phyloP scores from a whole-genome alignment of 2,113 vertebrate genomes.

The Sprattus sprattus region DNA sequence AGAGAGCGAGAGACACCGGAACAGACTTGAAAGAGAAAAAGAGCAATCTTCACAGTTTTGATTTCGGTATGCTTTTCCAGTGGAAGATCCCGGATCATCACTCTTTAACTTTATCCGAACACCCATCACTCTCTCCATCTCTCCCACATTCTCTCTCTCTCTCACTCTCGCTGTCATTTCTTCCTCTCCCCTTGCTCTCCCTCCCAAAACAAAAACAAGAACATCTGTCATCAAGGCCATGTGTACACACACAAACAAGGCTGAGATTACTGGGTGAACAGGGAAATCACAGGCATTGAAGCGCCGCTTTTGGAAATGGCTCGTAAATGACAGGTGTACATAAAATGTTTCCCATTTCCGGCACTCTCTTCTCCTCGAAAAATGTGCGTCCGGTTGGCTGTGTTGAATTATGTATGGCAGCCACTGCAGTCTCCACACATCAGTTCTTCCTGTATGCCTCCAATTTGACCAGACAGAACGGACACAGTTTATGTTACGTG shows the following conservation, averaged over 20 bases:
- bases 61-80: background rate
- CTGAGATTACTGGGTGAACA: background rate
- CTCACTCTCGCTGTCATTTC: background rate
- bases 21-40: constrained; percentile 3
- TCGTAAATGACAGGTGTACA: constrained; percentile 10
- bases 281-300: background rate
- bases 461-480: background rate
- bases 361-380: background rate
- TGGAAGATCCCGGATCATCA: background rate
- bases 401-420: constrained; percentile 8
- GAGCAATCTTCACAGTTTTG: constrained; percentile 1
- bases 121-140: background rate
- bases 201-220: constrained; percentile 6
- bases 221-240: background rate
- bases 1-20: background rate
- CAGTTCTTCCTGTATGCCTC: background rate
- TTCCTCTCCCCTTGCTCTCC: background rate
- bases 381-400: background rate
- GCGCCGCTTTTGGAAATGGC: background rate
- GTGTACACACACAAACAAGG: background rate
- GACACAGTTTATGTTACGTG: background rate
- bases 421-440: background rate
- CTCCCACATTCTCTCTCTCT: background rate
- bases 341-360: background rate
- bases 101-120: background rate